Evolutionary conservation across 2,797 vertebrate species (phyloP).

Genomic region (Sebastes iracundus): DNA sequence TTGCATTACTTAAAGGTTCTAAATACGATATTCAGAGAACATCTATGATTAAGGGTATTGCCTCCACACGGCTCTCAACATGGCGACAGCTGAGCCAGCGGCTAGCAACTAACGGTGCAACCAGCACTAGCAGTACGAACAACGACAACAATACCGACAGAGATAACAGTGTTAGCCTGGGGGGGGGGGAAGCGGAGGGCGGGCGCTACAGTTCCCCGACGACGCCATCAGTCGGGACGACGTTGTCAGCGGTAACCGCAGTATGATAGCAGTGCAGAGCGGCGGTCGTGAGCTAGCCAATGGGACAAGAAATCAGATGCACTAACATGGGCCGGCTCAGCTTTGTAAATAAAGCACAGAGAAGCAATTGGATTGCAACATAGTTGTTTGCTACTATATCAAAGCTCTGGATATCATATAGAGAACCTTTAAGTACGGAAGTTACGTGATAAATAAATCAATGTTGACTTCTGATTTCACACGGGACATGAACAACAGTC

Average conservation of each 20-base stretch:
- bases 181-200: fast-evolving
- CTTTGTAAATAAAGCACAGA: no score
- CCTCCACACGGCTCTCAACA: neutral
- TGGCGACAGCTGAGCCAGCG: no score
- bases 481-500: neutral
- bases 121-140: neutral
- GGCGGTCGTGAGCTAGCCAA: no score
- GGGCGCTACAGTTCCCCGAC: neutral
- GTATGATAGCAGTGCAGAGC: no score
- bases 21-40: neutral
- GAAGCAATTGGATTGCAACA: no score
- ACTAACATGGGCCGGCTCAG: no score
- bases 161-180: neutral
- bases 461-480: neutral
- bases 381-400: no score
- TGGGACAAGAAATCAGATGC: no score
- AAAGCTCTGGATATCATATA: no score
- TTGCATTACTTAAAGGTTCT: neutral
- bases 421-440: no score
- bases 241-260: neutral
- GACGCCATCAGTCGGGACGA: neutral
- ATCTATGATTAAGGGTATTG: neutral
- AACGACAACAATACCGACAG: neutral
- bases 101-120: neutral
- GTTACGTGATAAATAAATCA: neutral